A percentile compares a stretch with the other conserved stretches of the same genome.
phyloP scores from a whole-genome alignment of 1,140 invertebrate species.

The Drosophila kurseongensis region DNA sequence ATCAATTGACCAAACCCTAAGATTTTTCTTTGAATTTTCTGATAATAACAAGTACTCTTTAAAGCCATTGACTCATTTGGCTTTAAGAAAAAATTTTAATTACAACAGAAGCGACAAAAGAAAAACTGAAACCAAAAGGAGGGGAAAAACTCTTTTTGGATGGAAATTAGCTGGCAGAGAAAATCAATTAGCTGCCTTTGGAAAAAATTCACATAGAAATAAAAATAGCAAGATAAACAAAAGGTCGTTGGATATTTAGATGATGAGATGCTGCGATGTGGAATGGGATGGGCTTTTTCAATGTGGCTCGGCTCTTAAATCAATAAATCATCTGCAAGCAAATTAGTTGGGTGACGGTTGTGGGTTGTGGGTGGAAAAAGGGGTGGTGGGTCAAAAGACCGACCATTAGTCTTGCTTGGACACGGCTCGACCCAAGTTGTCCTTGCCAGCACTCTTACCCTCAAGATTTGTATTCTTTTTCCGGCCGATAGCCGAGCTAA shows the following conservation, averaged over 20 bases:
- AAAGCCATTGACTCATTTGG: conserved; percentile 4
- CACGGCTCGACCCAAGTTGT: conserved; percentile 47
- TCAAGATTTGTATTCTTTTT: conserved; percentile 24
- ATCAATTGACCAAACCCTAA: no score
- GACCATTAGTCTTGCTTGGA: conserved; percentile 80
- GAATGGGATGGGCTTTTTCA: conserved; percentile 10
- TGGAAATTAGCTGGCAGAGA: conserved; percentile 63
- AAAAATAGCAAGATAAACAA: conserved; percentile 48
- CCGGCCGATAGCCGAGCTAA: conserved; percentile 10
- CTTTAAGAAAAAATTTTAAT: conserved; percentile 67
- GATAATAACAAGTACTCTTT: neutral
- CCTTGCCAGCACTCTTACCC: conserved; percentile 19
- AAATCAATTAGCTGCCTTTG: conserved; percentile 72
- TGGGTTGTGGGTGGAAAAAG: conserved; percentile 2
- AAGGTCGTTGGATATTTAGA: conserved; percentile 12
- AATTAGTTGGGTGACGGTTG: conserved; percentile 63
- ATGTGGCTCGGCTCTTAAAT: conserved; percentile 59
- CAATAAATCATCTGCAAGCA: conserved; percentile 83
- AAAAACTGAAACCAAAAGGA: neutral
- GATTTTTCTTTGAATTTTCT: no score
- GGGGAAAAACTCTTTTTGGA: conserved; percentile 64
- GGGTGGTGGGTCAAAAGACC: conserved; percentile 10
- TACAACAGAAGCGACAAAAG: conserved; percentile 46
- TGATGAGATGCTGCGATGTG: neutral
- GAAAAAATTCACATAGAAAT: conserved; percentile 42